Percentiles rank a stretch among this genome's conserved stretches.
Evolutionary conservation across 2,113 vertebrate genomes (phyloP).

Genomic region (Theristicus caerulescens): DNA sequence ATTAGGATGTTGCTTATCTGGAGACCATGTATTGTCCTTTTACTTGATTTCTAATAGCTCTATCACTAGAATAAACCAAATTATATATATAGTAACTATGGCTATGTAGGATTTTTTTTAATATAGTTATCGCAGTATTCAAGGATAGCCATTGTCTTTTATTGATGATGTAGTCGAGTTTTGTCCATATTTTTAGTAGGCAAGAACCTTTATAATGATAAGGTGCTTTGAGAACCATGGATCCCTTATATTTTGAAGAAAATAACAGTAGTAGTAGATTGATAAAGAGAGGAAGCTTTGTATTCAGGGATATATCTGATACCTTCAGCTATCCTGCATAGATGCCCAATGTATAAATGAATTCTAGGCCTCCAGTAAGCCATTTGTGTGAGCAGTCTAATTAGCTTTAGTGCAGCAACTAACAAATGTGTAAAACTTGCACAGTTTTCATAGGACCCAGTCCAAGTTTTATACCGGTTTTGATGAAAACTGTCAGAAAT

Average conservation of each 20-base stretch:
- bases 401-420: neutral
- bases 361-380: neutral
- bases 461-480: neutral
- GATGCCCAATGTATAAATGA: neutral
- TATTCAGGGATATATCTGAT: neutral
- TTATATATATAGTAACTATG: neutral
- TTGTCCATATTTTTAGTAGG: neutral
- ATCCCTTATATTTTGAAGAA: neutral
- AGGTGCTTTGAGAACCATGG: neutral
- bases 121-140: neutral
- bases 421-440: neutral
- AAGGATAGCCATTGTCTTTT: neutral
- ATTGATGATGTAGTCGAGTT: neutral
- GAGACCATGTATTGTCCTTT: neutral
- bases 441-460: neutral
- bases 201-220: neutral
- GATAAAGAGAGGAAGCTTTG: neutral
- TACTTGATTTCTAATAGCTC: neutral
- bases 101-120: neutral
- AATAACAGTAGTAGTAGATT: neutral
- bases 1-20: neutral
- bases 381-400: neutral
- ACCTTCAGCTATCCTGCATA: neutral
- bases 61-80: neutral
- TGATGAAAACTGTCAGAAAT: slow-evolving; percentile 7